Evolutionary conservation across 1,140 invertebrate genomes (phyloP), one percentile per base, ranked within the genome.

Genomic region (Zophobas atratus): DNA sequence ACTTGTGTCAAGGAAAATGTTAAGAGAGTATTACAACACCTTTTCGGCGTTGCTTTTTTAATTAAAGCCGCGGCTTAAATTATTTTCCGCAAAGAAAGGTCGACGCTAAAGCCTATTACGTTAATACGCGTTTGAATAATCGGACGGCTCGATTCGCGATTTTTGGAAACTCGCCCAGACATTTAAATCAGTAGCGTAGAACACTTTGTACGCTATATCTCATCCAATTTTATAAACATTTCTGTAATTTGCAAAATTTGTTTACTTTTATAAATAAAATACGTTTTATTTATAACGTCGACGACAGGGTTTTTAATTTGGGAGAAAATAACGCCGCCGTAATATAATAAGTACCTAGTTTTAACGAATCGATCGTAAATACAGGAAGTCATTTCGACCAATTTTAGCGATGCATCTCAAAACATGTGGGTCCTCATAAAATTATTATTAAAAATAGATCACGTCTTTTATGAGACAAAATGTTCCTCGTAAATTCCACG

Each of bases 181-280:
- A 48, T 73, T 73, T 55, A 43, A 73, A 43, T 41, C 71, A 73
- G 71, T 73, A 38, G 71, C 71, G 71, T 73, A 73, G 48, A 72
- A 72, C 70, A 72, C 70, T 53, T 72, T 35, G 48, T 72, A 53
- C 35, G 41, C 49, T 56, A 73, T 55, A 73, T 73, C 71, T 53
- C 71, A 73, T 56, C 46, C 32, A 56, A 39, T 38, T 73, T 73
- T 55, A 43, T 73, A 73, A 73, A 56, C 71, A 73, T 73, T 67
- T 67, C 38, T 39, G 6, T 38, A 63, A 63, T 38, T 63, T 67
- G 60, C 4, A 51, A 5, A 51, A 51, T 51, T 51, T 51, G 49
- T 51, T 51, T 51, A 51, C 6, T 51, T 51, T 51, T 20, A 51
- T 51, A 51, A 51, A 51, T 20, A 51, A 6, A 51, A 51, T 51